These are phyloP conservation scores for Chinchilla lanigera DNA, from an alignment of 2,113 vertebrate species.

Conservation along the genomic window DNA sequence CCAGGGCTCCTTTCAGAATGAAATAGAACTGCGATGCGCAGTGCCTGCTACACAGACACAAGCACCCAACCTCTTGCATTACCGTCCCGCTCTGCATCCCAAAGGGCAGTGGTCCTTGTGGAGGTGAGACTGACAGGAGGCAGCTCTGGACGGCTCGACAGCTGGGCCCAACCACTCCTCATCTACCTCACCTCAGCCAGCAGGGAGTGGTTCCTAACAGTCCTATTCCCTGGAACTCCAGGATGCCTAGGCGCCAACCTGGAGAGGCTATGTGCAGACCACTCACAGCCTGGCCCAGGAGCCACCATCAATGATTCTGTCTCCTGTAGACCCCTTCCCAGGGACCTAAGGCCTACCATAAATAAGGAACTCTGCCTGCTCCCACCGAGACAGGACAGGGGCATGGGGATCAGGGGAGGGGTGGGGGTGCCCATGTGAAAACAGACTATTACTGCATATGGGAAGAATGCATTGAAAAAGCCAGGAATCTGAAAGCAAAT, in stretches of 20 bases:
- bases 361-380: neutral
- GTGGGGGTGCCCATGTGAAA: neutral
- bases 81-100: neutral
- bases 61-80: fast-evolving
- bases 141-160: neutral
- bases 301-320: neutral
- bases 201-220: neutral
- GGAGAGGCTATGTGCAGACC: neutral
- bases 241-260: neutral
- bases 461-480: neutral
- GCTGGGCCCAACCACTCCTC: neutral
- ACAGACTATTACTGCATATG: neutral
- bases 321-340: neutral
- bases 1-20: neutral
- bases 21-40: fast-evolving
- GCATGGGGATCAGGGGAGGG: neutral
- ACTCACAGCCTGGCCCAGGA: neutral
- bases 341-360: neutral
- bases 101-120: neutral
- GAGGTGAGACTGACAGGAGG: fast-evolving
- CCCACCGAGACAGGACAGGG: neutral
- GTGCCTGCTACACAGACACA: neutral
- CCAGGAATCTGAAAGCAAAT: neutral
- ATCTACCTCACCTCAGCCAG: neutral
- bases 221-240: neutral